A percentile compares a stretch with the other conserved stretches of the same genome.
These are phyloP conservation scores for Himalopsyche kuldschensis DNA, from an alignment of 2,888 invertebrate species.

Conservation along the genomic window DNA sequence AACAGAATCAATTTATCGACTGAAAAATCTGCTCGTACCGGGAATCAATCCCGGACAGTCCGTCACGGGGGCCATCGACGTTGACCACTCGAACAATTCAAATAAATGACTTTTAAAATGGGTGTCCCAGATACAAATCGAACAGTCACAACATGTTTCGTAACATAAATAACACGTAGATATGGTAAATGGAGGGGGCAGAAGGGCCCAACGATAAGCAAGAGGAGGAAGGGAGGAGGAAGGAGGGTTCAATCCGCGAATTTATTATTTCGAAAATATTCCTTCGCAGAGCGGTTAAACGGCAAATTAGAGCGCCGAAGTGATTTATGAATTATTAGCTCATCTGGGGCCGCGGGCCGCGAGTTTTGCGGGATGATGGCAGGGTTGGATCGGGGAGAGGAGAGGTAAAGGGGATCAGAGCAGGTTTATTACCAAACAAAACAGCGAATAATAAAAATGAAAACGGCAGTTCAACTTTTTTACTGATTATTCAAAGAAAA, in stretches of 20 bases:
- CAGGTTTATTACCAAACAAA: not conserved
- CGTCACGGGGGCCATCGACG: too few relatives aligned
- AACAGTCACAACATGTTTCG: not conserved
- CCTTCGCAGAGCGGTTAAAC: conserved; percentile 14
- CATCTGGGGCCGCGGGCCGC: not conserved
- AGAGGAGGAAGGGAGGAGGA: not conserved
- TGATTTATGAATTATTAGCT: conserved; percentile 25
- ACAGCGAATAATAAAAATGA: not conserved
- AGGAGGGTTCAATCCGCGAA: not conserved
- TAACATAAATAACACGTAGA: conserved; percentile 5
- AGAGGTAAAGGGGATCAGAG: not conserved
- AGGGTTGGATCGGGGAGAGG: not conserved
- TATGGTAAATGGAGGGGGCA: not conserved
- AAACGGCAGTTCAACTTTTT: too few relatives aligned
- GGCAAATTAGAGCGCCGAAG: conserved; percentile 25
- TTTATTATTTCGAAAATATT: conserved; percentile 20
- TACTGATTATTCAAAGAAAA: too few relatives aligned
- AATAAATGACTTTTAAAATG: too few relatives aligned
- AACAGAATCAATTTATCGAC: too few relatives aligned
- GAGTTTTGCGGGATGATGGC: not conserved
- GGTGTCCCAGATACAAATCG: too few relatives aligned
- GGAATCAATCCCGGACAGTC: too few relatives aligned
- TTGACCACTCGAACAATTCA: too few relatives aligned
- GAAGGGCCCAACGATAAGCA: not conserved
- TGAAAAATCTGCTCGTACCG: too few relatives aligned